Conservation (phyloP, 2,797 vertebrate genomes). For the Mus caroli region DNA sequence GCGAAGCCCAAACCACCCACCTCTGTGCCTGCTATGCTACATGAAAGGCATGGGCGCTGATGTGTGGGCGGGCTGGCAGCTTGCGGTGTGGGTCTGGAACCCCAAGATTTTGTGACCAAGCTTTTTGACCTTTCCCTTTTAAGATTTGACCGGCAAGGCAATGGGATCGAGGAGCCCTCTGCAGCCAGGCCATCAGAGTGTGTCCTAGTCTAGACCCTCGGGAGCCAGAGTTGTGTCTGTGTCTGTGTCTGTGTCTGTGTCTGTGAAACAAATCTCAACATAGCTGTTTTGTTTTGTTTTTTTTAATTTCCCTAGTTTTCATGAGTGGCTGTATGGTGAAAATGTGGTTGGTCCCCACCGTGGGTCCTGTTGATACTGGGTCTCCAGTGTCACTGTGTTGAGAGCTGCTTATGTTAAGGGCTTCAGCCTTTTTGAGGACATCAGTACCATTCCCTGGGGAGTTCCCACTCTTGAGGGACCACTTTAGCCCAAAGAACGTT, state of each 20-base stretch:
- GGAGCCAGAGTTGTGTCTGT: neutral
- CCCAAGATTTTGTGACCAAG: neutral
- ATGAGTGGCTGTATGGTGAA: neutral
- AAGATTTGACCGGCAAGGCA: neutral
- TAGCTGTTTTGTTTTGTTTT: neutral
- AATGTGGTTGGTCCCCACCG: neutral
- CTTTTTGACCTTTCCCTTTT: neutral
- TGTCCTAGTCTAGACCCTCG: neutral
- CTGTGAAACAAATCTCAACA: neutral
- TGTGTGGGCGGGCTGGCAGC: neutral
- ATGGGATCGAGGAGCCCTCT: neutral
- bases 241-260: too few relatives aligned
- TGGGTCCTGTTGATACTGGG: neutral
- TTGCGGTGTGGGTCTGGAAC: neutral
- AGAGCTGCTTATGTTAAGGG: neutral
- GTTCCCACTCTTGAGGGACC: neutral
- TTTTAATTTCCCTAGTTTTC: neutral
- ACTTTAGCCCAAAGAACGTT: accelerated
- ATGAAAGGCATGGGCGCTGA: neutral
- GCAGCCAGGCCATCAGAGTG: neutral
- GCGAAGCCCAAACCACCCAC: neutral
- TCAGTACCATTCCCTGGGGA: neutral
- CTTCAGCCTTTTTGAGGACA: neutral
- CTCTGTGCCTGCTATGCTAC: neutral
- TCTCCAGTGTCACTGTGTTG: neutral